Percentiles rank a stretch among this genome's conserved stretches.
Conservation (phyloP, 2,113 vertebrate species). For the Eira barbara region DNA sequence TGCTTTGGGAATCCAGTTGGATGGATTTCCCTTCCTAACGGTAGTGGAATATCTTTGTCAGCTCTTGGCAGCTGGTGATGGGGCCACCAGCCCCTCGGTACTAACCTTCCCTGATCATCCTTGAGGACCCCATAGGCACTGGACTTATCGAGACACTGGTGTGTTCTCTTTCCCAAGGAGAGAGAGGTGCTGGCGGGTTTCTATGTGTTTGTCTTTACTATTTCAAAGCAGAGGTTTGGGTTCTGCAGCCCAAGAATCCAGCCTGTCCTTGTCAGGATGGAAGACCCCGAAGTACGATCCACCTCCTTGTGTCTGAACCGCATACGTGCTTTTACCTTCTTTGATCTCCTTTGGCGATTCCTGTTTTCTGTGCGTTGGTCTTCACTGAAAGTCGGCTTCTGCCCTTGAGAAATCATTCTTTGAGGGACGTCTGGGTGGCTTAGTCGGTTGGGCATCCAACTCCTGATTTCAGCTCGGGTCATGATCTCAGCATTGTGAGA, state of each 20-base stretch:
- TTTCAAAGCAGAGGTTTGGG: neutral
- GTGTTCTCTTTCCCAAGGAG: neutral
- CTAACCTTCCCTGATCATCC: fast-evolving
- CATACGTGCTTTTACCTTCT: neutral
- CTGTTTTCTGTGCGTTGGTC: neutral
- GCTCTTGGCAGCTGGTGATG: fast-evolving
- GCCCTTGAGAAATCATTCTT: neutral
- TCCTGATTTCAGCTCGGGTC: neutral
- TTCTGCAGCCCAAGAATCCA: neutral
- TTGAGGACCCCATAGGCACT: fast-evolving
- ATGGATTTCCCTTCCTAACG: neutral
- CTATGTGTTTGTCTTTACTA: neutral
- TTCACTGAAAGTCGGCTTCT: neutral
- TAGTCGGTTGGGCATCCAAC: neutral
- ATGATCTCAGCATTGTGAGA: neutral
- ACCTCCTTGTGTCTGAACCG: neutral
- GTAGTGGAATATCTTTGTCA: neutral
- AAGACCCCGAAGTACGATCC: too few species aligned
- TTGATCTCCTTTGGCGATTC: neutral
- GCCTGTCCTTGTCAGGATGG: neutral
- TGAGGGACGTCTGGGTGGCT: neutral
- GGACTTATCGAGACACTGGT: fast-evolving
- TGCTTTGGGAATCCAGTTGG: neutral
- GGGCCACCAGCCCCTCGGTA: fast-evolving
- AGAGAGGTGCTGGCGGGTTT: too few species aligned